phyloP scores from a whole-genome alignment of 2,797 vertebrate genomes.

The Parotocinclus haroldoi region DNA sequence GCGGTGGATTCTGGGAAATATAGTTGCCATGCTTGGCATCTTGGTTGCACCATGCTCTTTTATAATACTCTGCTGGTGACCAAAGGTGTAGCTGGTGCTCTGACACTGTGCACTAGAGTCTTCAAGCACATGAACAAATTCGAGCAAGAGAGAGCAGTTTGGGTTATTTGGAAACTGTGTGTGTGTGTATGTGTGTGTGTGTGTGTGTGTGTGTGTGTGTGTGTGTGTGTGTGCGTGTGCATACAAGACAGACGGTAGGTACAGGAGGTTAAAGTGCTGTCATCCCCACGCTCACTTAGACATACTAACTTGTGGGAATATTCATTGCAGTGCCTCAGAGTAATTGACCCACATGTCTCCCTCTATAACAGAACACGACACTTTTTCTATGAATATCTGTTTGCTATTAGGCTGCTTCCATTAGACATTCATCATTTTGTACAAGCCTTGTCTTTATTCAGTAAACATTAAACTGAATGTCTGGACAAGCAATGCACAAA shows the following conservation, averaged over 20 bases:
- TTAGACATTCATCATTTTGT: neutral
- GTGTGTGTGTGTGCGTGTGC: conserved; percentile 30
- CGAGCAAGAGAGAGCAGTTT: neutral
- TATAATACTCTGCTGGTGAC: too few relatives aligned
- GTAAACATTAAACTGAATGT: too few relatives aligned
- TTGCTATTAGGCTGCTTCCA: conserved; percentile 7
- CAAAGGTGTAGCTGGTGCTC: too few relatives aligned
- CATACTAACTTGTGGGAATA: conserved; percentile 40
- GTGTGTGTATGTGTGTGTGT: too few relatives aligned
- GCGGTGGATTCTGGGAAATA: too few relatives aligned
- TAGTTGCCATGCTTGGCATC: conserved; percentile 30
- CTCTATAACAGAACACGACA: conserved; percentile 26
- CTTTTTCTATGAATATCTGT: conserved; percentile 2
- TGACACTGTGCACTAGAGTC: conserved; percentile 11
- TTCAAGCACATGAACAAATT: conserved; percentile 7
- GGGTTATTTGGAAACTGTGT: too few relatives aligned
- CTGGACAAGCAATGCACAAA: too few relatives aligned
- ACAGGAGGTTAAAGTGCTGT: conserved; percentile 41
- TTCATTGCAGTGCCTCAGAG: conserved; percentile 11
- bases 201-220: conserved; percentile 2
- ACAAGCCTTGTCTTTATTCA: too few relatives aligned
- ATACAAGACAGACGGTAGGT: conserved; percentile 37
- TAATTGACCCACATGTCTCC: conserved; percentile 31
- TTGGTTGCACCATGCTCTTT: conserved; percentile 18
- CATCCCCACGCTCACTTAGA: conserved; percentile 19